Conservation (phyloP, 2,888 invertebrate genomes). For the Temnothorax rugatulus region DNA sequence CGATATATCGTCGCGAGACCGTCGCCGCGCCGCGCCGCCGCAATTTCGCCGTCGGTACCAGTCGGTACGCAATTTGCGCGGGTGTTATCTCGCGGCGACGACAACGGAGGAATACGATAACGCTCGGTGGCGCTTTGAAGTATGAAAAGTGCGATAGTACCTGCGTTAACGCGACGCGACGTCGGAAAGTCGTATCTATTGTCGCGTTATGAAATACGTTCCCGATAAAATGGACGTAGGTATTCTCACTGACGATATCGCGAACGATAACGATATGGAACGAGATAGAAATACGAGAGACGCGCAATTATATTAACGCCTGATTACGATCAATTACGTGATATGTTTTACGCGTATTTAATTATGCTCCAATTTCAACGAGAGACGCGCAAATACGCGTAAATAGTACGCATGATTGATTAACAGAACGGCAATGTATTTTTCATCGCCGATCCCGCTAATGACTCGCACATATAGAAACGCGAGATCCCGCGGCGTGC, state of each 20-base stretch:
- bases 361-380: constrained; percentile 1
- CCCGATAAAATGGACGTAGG: neutral
- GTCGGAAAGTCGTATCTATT: neutral
- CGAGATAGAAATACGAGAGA: neutral
- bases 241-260: neutral
- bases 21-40: neutral
- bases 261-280: neutral
- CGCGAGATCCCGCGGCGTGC: neutral
- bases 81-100: constrained; percentile 31
- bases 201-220: neutral
- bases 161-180: constrained; percentile 10
- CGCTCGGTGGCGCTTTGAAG: constrained; percentile 27
- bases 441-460: constrained; percentile 40
- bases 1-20: constrained; percentile 16
- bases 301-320: constrained; percentile 21
- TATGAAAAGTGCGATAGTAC: constrained; percentile 25
- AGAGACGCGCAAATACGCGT: constrained; percentile 12
- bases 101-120: constrained; percentile 22
- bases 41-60: neutral
- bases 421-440: constrained; percentile 39
- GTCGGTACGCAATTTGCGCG: constrained; percentile 33
- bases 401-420: constrained; percentile 29
- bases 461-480: constrained; percentile 32
- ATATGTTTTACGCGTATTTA: constrained; percentile 17
- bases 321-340: constrained; percentile 9